Conservation (phyloP, 2,888 invertebrate species). For the Yponomeuta sedellus region DNA sequence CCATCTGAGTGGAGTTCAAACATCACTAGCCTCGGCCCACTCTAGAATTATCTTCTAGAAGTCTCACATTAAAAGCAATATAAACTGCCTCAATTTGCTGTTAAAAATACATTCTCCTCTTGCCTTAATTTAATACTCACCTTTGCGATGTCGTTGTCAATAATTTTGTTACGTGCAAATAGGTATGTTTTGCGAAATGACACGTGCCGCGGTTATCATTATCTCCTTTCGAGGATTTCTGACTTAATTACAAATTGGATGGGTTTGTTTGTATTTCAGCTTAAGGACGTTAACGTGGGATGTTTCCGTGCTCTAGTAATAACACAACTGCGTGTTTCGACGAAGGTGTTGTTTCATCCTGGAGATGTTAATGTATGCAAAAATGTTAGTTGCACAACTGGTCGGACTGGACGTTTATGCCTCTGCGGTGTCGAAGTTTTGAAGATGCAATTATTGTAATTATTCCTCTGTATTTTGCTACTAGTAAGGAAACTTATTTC, state of each 20-base stretch:
- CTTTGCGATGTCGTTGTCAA: constrained; percentile 5
- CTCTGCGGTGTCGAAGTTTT: constrained; percentile 1
- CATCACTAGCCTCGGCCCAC: background rate
- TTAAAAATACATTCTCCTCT: constrained; percentile 5
- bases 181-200: constrained; percentile 10
- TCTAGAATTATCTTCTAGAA: constrained; percentile 9
- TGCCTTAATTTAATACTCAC: constrained; percentile 8
- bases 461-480: background rate
- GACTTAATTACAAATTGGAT: constrained; percentile 25
- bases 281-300: constrained; percentile 26
- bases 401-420: background rate
- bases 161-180: constrained; percentile 13
- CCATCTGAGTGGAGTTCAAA: constrained; percentile 2
- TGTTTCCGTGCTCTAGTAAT: constrained; percentile 11
- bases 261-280: constrained; percentile 40
- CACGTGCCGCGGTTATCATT: constrained; percentile 16
- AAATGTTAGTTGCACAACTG: constrained; percentile 1
- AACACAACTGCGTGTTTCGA: constrained; percentile 18
- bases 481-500: background rate
- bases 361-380: constrained; percentile 1
- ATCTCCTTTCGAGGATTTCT: constrained; percentile 10
- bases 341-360: background rate
- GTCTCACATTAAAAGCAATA: constrained; percentile 3
- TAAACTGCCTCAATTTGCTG: constrained; percentile 4
- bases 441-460: constrained; percentile 2